phyloP scores from a whole-genome alignment of 1,140 invertebrate species.

The Drosophila nigrodunni region DNA sequence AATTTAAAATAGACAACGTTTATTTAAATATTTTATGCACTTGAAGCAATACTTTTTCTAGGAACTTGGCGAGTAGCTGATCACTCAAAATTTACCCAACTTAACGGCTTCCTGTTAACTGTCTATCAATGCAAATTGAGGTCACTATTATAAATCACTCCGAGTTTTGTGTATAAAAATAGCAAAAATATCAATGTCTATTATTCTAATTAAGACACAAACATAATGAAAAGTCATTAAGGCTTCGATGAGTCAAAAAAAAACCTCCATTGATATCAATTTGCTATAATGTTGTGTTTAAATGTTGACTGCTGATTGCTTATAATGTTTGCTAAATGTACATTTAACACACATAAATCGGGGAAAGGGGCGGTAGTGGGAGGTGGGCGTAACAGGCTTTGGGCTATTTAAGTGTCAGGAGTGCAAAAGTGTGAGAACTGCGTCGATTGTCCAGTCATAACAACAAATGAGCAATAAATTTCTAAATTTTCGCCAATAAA shows the following conservation, averaged over 20 bases:
- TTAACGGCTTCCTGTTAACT: constrained; percentile 6
- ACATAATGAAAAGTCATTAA: constrained; percentile 31
- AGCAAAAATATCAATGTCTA: constrained; percentile 19
- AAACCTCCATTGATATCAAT: neutral
- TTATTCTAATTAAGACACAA: constrained; percentile 59
- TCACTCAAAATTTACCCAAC: neutral
- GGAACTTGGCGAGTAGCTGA: neutral
- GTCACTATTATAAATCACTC: constrained; percentile 39
- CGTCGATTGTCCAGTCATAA: constrained; percentile 53
- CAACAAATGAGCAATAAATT: constrained; percentile 80
- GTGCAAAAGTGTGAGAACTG: constrained; percentile 73
- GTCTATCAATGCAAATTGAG: constrained; percentile 27
- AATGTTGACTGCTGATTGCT: constrained; percentile 56
- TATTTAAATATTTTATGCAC: no score
- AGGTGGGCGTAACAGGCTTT: constrained; percentile 36
- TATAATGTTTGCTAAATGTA: constrained; percentile 68
- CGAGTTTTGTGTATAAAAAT: constrained; percentile 25
- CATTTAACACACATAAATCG: constrained; percentile 51
- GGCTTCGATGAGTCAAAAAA: constrained; percentile 27
- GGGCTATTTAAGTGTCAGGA: constrained; percentile 66
- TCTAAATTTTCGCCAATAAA: constrained; percentile 81
- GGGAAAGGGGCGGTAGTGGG: neutral
- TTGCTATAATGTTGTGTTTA: neutral
- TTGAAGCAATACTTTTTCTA: no score
- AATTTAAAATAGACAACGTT: no score